phyloP scores from a whole-genome alignment of 2,888 invertebrate species.

The Metellina segmentata region DNA sequence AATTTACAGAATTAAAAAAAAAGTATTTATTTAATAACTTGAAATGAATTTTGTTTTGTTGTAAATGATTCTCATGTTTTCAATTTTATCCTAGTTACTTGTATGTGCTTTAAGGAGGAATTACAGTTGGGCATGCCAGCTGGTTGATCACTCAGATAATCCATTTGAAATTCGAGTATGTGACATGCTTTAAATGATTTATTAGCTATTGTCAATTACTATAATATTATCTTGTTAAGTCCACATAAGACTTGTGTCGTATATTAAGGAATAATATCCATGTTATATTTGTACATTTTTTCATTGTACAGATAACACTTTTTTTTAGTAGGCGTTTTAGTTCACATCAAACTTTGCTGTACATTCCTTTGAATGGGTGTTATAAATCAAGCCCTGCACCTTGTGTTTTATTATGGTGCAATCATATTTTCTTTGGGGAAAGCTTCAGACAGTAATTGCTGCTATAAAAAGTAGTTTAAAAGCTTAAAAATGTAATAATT shows the following conservation, averaged over 20 bases:
- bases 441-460: too few species aligned
- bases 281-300: background rate
- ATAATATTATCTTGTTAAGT: background rate
- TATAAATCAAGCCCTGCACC: too few species aligned
- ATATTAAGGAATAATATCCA: background rate
- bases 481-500: too few species aligned
- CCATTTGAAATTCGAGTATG: conserved; percentile 91
- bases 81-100: conserved; percentile 79
- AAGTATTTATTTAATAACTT: background rate
- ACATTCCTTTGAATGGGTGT: too few species aligned
- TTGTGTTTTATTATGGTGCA: too few species aligned
- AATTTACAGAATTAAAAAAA: too few species aligned
- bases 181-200: conserved; percentile 42
- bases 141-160: conserved; percentile 88
- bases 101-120: conserved; percentile 83
- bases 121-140: conserved; percentile 93
- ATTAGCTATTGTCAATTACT: background rate
- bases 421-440: too few species aligned
- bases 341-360: too few species aligned
- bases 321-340: too few species aligned
- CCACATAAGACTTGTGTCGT: too few species aligned
- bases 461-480: too few species aligned
- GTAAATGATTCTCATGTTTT: background rate
- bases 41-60: background rate
- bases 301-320: background rate